Conservation (phyloP, 1,140 invertebrate species). For the Drosophila serrata region DNA sequence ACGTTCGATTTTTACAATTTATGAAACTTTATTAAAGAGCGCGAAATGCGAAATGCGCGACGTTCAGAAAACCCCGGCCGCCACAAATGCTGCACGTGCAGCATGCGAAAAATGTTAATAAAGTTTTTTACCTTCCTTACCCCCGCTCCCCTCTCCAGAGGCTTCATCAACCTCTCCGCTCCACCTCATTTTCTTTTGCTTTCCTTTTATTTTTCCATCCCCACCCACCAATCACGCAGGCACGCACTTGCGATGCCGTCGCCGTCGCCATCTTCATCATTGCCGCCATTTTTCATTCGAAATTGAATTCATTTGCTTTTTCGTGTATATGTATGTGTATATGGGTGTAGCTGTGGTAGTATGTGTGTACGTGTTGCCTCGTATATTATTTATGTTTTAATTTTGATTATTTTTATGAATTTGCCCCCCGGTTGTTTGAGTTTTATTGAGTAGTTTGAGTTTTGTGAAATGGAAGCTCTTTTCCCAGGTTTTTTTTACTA, state of each 20-base stretch:
- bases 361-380: slow-evolving; percentile 56
- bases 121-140: slow-evolving; percentile 58
- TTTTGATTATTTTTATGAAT: slow-evolving; percentile 51
- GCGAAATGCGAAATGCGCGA: slow-evolving; percentile 62
- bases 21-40: slow-evolving; percentile 80
- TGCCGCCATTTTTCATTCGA: slow-evolving; percentile 78
- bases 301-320: slow-evolving; percentile 77
- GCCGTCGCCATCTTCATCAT: slow-evolving; percentile 75
- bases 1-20: slow-evolving; percentile 81
- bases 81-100: slow-evolving; percentile 66
- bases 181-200: slow-evolving; percentile 15
- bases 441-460: slow-evolving; percentile 9
- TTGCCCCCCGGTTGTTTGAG: slow-evolving; percentile 17
- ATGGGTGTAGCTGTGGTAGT: slow-evolving; percentile 10
- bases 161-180: not conserved
- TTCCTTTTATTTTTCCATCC: slow-evolving; percentile 1
- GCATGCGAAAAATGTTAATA: slow-evolving; percentile 82
- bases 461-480: not conserved
- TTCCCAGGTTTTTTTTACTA: no score
- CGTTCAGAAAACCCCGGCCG: slow-evolving; percentile 7
- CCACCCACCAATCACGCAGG: slow-evolving; percentile 19
- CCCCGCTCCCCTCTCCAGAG: not conserved
- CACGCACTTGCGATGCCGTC: slow-evolving; percentile 37
- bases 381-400: slow-evolving; percentile 72
- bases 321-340: slow-evolving; percentile 6